A percentile compares a stretch with the other conserved stretches of the same genome.
phyloP scores from a whole-genome alignment of 92 coral and sea anemone genomes.

The Muricea muricata region DNA sequence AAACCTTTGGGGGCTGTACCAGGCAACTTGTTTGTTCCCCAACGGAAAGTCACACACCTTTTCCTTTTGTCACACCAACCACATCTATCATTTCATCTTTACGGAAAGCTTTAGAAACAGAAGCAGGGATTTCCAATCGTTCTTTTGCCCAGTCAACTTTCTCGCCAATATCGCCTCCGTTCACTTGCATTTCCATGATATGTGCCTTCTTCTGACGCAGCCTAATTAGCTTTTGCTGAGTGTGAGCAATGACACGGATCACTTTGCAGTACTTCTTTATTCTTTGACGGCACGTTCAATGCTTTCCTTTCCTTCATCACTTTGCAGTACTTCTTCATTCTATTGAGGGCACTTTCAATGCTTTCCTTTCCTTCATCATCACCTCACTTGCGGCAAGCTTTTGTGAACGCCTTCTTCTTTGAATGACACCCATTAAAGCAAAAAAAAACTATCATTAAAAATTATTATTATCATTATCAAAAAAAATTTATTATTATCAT shows the following conservation, averaged over 20 bases:
- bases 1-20: constrained; percentile 99
- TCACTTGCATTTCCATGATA: constrained; percentile 97
- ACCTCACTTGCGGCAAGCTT: constrained; percentile 96
- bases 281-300: not conserved
- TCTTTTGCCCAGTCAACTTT: constrained; percentile 97
- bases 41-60: constrained; percentile 99
- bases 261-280: constrained; percentile 74
- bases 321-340: constrained; percentile 98
- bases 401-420: constrained; percentile 99
- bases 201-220: constrained; percentile 96
- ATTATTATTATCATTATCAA: too few species aligned
- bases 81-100: constrained; percentile 98
- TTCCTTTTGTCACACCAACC: constrained; percentile 97
- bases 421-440: constrained; percentile 99
- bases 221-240: constrained; percentile 97
- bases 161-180: constrained; percentile 91
- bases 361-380: constrained; percentile 93
- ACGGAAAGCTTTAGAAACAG: constrained; percentile 88
- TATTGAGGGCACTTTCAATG: constrained; percentile 88
- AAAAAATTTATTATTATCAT: too few species aligned
- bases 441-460: too few species aligned
- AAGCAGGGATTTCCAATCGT: constrained; percentile 98
- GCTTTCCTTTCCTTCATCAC: too few species aligned
- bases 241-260: constrained; percentile 98
- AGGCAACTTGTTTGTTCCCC: constrained; percentile 99